Evolutionary conservation across 2,888 invertebrate species (phyloP).

Genomic region (Lottia scabra): DNA sequence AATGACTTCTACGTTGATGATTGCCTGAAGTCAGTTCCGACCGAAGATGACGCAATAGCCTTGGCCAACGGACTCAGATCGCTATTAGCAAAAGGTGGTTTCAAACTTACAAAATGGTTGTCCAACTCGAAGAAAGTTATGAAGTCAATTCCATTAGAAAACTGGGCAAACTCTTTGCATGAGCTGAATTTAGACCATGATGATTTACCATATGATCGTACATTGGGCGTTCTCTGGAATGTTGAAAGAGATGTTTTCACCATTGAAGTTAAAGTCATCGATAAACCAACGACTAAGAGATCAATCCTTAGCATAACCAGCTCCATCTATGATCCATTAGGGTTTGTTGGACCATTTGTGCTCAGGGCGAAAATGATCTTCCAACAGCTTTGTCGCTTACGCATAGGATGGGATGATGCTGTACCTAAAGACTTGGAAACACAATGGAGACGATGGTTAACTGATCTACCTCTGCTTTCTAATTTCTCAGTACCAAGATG

Average conservation of each 20-base stretch:
- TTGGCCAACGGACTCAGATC: not conserved
- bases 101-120: slow-evolving; percentile 33
- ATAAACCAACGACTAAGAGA: not conserved
- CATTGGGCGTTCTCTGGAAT: not conserved
- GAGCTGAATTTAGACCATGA: not conserved
- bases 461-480: not conserved
- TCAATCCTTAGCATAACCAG: not conserved
- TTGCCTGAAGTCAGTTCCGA: slow-evolving; percentile 8
- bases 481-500: not conserved
- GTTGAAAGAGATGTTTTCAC: not conserved
- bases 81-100: slow-evolving; percentile 21
- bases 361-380: not conserved
- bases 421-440: not conserved
- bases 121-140: slow-evolving; percentile 30
- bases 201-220: not conserved
- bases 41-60: slow-evolving; percentile 1
- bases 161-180: slow-evolving; percentile 20
- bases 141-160: slow-evolving; percentile 22
- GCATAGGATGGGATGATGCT: not conserved
- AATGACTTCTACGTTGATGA: slow-evolving; percentile 28
- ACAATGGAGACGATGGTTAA: not conserved
- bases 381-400: not conserved
- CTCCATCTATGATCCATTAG: not conserved
- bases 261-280: not conserved
- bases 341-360: not conserved